Conservation (phyloP, 1,140 invertebrate species). For the Calephelis virginiensis region DNA sequence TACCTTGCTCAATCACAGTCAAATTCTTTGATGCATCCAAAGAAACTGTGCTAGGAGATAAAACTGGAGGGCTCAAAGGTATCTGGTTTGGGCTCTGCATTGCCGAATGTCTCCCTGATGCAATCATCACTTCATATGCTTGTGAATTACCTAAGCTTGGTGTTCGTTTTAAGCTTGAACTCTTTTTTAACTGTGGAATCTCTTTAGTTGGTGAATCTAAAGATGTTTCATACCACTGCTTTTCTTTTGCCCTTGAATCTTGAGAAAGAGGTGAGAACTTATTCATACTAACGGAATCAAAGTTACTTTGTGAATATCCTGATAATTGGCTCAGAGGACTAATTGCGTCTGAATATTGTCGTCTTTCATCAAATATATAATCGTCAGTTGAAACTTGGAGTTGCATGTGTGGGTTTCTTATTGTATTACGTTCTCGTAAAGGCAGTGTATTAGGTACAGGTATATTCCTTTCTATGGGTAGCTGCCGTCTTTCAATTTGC, state of each 20-base stretch:
- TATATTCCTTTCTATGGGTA: conserved; percentile 49
- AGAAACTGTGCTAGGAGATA: conserved; percentile 78
- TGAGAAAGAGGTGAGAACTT: conserved; percentile 66
- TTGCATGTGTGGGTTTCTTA: conserved; percentile 61
- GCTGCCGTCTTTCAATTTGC: conserved; percentile 48
- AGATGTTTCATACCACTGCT: conserved; percentile 88
- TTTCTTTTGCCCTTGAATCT: conserved; percentile 77
- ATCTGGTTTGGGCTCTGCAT: conserved; percentile 65
- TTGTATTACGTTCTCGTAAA: conserved; percentile 57
- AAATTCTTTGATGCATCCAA: conserved; percentile 88
- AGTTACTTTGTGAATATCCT: conserved; percentile 58
- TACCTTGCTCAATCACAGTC: conserved; percentile 91
- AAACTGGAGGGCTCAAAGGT: conserved; percentile 58
- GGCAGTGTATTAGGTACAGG: conserved; percentile 62
- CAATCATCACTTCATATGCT: conserved; percentile 67
- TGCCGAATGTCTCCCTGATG: conserved; percentile 60
- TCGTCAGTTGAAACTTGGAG: conserved; percentile 69
- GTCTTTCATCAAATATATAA: conserved; percentile 53
- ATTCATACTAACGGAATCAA: conserved; percentile 66
- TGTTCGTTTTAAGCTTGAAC: conserved; percentile 61
- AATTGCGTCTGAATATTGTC: conserved; percentile 53
- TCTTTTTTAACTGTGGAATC: conserved; percentile 57
- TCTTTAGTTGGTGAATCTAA: conserved; percentile 80
- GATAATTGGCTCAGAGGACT: conserved; percentile 69
- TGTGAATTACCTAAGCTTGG: conserved; percentile 69